Evolutionary conservation across 2,888 invertebrate species (phyloP), one percentile per base, ranked within the genome.

Genomic region (Amphiduros pacificus): DNA sequence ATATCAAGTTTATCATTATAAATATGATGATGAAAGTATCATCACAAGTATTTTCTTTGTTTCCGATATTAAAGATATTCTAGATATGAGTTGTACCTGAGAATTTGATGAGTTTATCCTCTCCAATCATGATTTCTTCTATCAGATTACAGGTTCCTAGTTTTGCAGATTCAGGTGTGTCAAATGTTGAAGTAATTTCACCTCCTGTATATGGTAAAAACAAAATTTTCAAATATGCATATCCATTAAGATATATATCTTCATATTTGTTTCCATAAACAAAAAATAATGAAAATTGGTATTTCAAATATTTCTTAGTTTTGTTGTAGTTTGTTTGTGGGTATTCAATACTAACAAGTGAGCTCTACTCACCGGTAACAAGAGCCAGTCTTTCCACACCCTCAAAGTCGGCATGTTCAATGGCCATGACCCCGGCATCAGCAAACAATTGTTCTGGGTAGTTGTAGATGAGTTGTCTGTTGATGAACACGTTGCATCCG

Each of bases 381-480:
- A 98, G 87, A 28, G 98, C 97, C 62, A 99, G 85, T 65, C 98
- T 88, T 83, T 99, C 98, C 75, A 99, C 96, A 56, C 99, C 99
- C 82, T 99, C 98, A 81, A 99, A 99, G 83, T 99, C 99, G 2
- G 99, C 99, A 82, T 99, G 99, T 80, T 99, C 99, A 73, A 99
- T 99, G 1, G 99, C 97, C 98, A 99, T 99, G 9, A 98, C 89
- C 53, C 93, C 92, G 50, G 94, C 93, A 85, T 99, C 99, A 41
- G 98, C 95, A 83, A 99, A 99, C 73, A 99, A 84, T 84, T 99
- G 99, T 83, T 99, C 99, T 0, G 99, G 99, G 83, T 99, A 99
- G 84, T 99, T 99, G 87, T 99, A 99, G 83, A 99, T 99, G 71
- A 99, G 86, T 84, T 99, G 99, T 70, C 93, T 89, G 85, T 99